These are phyloP conservation scores for Ferrisia virgata DNA, from an alignment of 2,888 invertebrate species.

Conservation along the genomic window DNA sequence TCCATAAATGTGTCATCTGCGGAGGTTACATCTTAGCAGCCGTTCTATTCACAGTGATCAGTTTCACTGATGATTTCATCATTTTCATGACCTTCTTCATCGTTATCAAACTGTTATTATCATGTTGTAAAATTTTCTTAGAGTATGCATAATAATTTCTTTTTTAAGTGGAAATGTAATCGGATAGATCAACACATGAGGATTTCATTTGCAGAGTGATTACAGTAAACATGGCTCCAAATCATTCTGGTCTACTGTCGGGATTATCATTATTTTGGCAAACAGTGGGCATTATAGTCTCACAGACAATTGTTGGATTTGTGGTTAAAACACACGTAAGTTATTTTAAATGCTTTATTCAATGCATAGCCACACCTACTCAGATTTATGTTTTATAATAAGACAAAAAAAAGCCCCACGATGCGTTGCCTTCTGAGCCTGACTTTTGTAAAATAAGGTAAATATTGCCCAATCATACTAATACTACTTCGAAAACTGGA, in stretches of 20 bases:
- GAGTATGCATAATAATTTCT: not conserved
- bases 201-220: not conserved
- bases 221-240: not conserved
- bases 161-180: not conserved
- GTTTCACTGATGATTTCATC: not conserved
- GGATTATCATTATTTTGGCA: not conserved
- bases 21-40: not conserved
- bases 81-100: not conserved
- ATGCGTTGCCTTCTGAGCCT: no score
- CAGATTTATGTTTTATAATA: no score
- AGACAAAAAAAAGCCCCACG: no score
- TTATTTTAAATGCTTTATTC: not conserved
- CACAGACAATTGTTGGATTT: conserved; percentile 15
- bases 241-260: not conserved
- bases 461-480: no score
- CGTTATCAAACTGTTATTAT: not conserved
- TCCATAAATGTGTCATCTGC: not conserved
- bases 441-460: no score
- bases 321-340: conserved; percentile 25
- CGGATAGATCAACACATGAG: not conserved
- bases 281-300: not conserved
- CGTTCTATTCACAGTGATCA: not conserved
- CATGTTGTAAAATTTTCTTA: not conserved
- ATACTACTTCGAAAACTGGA: no score
- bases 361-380: no score